Base-by-base conservation (phyloP, 2,113 vertebrate species). In the Triplophysa tibetana region DNA sequence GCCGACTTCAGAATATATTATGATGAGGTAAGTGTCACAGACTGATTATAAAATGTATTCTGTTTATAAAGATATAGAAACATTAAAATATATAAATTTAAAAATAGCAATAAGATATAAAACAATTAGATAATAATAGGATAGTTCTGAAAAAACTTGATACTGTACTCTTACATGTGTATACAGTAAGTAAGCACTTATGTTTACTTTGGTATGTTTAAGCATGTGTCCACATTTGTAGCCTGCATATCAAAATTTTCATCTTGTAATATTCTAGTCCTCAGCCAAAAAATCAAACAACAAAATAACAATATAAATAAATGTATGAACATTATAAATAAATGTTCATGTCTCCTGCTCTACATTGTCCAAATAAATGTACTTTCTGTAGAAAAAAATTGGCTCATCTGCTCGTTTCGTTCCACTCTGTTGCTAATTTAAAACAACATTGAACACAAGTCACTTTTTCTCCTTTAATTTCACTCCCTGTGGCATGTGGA, bases 1-100 rank as follows among this genome's bases (percentile, higher is more conserved):
- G 96, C 95, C 1, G 97, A 99, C 81, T 90, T 99, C 87, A 94
- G 98, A 88, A 93, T 98, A 89, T 97, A 98, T 89, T 99, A 99
- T 45, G 97, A 98, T 91, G 98, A 99, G 96, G 98, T 99, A 89
- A 95, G 90, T 45, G 52, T 17, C 41, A 0, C 43, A 45, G 1
- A 12, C 12, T 45, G 4, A 45, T 45, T 45, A 12, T 45, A 4
- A 12, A 45, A 6, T 38, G 6, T 38, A 38, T 38, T 38, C 33
- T 8, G 33, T 38, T 38, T 38, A 38, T 38, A 7, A 38, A 38
- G 6, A 38, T 38, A 33, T 33, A 33, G 29, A 33, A 33, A 33
- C 5, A 4, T 6, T 33, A 33, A 33, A 33, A 33, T 33, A 45
- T 45, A 45, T 45, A 45, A 2, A 45, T 12, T 45, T 45, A 45